phyloP scores from a whole-genome alignment of 2,113 vertebrate genomes.

The Stomatorhinus ivindoensis region DNA sequence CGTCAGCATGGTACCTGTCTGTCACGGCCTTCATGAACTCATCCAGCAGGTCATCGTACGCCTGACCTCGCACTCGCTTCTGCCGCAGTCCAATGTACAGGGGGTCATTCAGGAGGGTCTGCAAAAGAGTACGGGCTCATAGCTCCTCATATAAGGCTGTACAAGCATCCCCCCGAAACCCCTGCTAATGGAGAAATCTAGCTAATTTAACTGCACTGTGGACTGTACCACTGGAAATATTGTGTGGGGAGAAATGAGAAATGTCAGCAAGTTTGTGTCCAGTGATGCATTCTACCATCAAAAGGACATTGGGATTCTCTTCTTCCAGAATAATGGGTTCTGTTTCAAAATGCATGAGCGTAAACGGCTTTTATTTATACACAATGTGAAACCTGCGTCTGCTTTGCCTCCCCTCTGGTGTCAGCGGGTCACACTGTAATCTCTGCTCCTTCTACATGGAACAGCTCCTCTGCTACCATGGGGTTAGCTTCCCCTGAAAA shows the following conservation, averaged over 20 bases:
- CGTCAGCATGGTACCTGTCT: constrained; percentile 67
- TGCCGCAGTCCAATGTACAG: constrained; percentile 90
- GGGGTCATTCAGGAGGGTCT: constrained; percentile 84
- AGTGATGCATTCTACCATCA: background rate
- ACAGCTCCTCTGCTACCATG: background rate
- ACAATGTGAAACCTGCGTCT: background rate
- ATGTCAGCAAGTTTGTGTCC: background rate
- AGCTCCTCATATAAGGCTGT: background rate
- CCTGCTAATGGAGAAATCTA: background rate
- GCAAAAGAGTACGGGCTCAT: constrained; percentile 19
- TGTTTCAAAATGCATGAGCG: background rate
- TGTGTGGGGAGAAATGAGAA: background rate
- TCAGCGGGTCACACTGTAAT: background rate
- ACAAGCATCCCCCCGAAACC: background rate
- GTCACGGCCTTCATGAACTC: constrained; percentile 94
- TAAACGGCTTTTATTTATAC: background rate
- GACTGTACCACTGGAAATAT: background rate
- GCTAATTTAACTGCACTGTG: background rate
- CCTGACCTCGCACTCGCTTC: constrained; percentile 78
- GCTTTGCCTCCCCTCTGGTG: background rate
- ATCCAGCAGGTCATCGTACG: constrained; percentile 86
- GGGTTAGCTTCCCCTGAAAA: background rate
- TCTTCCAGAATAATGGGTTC: background rate
- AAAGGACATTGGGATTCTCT: background rate
- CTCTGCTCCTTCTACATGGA: background rate